Base-by-base conservation (phyloP, 2,113 vertebrate species). In the Urocynchramus pylzowi region DNA sequence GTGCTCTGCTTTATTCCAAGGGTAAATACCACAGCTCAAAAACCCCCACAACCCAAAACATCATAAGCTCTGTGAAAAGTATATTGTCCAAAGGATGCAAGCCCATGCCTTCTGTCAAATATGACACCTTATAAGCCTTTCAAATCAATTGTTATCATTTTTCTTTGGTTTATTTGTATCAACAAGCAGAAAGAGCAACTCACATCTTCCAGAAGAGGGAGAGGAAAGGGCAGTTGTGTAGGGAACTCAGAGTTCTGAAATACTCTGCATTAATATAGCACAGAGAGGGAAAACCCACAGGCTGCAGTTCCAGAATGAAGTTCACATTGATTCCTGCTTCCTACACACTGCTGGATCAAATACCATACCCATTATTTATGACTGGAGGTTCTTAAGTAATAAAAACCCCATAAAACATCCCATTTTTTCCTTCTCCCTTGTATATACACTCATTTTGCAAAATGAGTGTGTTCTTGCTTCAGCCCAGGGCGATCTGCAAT, bases 291-390 rank as follows among this genome's bases (percentile, higher is more conserved):
- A 89, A 93, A 33, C 63, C 15, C 33, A 16, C 19, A 84, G 33
- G 33, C 76, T 17, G 27, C 44, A 52, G 33, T 13, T 73, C 47
- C 52, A 84, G 41, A 80, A 68, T 33, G 27, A 83, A 68, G 75
- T 35, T 93, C 56, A 44, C 75, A 88, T 70, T 61, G 84, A 94
- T 92, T 89, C 75, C 60, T 73, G 24, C 73, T 75, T 89, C 71
- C 86, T 68, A 30, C 67, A 68, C 39, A 31, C 20, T 41, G 64
- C 41, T 80, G 79, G 68, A 81, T 88, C 87, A 87, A 94, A 85
- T 18, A 37, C 9, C 6, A 14, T 16, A 54, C 37, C 65, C 75
- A 75, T 47, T 89, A 92, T 60, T 90, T 76, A 90, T 20, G 42
- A 78, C 54, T 27, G 47, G 15, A 74, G n/a, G 16, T 27, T 87